Conservation (phyloP, 2,888 invertebrate genomes). For the Netelia fuscicornis region DNA sequence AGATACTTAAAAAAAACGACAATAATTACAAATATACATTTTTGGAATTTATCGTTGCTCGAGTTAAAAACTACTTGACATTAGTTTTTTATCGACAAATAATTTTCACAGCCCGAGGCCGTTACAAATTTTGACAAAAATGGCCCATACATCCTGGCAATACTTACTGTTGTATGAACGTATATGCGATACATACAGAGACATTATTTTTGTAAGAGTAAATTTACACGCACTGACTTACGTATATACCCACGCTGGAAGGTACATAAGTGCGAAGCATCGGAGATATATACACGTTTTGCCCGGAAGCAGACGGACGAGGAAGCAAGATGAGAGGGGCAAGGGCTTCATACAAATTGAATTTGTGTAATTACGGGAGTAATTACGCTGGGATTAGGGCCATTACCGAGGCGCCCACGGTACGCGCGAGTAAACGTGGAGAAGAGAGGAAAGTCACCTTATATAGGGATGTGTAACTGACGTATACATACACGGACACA, state of each 20-base stretch:
- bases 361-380: constrained; percentile 83
- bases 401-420: constrained; percentile 77
- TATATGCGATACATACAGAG: background rate
- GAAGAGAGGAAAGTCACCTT: constrained; percentile 53
- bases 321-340: constrained; percentile 17
- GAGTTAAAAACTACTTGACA: too few species aligned
- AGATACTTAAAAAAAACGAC: too few species aligned
- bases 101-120: background rate
- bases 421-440: constrained; percentile 61
- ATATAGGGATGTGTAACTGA: constrained; percentile 29
- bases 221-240: background rate
- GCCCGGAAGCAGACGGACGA: constrained; percentile 72
- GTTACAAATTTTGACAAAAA: background rate
- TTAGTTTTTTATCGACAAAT: too few species aligned
- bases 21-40: too few species aligned
- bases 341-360: constrained; percentile 82
- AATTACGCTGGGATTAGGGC: constrained; percentile 82
- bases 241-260: constrained; percentile 48
- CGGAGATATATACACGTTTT: constrained; percentile 79
- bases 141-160: background rate
- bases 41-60: too few species aligned
- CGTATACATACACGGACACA: background rate
- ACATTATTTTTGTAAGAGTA: background rate
- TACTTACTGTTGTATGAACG: background rate
- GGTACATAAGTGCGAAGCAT: constrained; percentile 61